phyloP scores from a whole-genome alignment of 1,140 invertebrate genomes.

The Brachionus asplanchnoidis region DNA sequence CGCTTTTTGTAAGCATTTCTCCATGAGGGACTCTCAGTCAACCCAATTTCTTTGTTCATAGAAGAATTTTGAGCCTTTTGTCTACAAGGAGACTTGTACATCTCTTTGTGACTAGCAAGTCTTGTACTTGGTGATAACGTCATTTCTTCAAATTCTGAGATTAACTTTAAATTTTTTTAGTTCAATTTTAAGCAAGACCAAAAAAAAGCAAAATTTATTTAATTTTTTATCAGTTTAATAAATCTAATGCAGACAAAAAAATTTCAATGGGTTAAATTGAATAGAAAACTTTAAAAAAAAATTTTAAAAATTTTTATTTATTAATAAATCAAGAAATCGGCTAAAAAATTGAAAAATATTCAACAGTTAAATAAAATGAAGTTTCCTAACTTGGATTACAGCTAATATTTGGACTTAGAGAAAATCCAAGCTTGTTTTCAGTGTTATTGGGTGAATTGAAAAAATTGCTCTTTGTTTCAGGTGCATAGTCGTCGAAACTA shows the following conservation, averaged over 20 bases:
- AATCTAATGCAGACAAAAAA: background rate
- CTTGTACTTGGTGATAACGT: slow-evolving; percentile 16
- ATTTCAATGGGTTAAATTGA: background rate
- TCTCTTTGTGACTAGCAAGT: slow-evolving; percentile 5
- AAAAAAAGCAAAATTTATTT: background rate
- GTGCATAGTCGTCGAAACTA: background rate
- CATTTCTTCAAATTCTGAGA: background rate
- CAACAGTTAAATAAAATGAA: background rate
- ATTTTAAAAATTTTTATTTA: background rate
- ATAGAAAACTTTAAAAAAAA: background rate
- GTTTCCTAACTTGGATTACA: slow-evolving; percentile 10
- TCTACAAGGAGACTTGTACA: slow-evolving; percentile 27
- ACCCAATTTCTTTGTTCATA: background rate
- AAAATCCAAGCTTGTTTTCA: background rate
- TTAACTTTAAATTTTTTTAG: background rate
- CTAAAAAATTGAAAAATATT: background rate
- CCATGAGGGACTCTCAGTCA: slow-evolving; percentile 17
- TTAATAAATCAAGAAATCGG: background rate
- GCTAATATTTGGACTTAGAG: background rate
- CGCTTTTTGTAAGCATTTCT: slow-evolving; percentile 35
- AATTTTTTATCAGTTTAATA: background rate
- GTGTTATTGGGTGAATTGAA: background rate
- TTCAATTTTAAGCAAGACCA: background rate
- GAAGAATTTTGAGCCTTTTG: background rate
- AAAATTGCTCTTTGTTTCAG: background rate